A percentile compares a stretch with the other conserved stretches of the same genome.
phyloP scores from a whole-genome alignment of 2,888 invertebrate species.

The Drosophila incognita region DNA sequence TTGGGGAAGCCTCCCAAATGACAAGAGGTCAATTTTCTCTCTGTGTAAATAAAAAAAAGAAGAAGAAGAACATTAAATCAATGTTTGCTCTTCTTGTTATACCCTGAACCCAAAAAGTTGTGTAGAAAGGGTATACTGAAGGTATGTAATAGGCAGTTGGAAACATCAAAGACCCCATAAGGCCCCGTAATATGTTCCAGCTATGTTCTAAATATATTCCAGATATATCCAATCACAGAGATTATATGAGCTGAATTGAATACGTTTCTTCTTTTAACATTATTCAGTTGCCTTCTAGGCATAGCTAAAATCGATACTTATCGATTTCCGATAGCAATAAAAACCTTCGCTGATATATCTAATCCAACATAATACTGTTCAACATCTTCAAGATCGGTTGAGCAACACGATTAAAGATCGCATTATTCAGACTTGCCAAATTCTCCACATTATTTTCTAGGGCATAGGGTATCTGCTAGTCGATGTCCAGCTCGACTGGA shows the following conservation, averaged over 20 bases:
- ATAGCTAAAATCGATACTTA: neutral
- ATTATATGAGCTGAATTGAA: neutral
- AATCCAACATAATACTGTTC: accelerated
- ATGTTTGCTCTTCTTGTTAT: constrained; percentile 27
- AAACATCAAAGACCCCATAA: neutral
- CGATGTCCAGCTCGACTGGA: accelerated
- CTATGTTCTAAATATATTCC: too few species aligned
- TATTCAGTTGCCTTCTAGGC: neutral
- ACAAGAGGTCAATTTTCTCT: constrained; percentile 28
- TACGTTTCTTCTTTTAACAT: neutral
- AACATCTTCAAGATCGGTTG: neutral
- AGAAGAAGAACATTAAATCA: constrained; percentile 14
- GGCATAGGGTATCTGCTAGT: neutral
- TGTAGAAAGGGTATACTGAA: neutral
- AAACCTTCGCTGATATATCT: neutral
- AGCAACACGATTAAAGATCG: neutral
- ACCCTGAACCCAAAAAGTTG: neutral
- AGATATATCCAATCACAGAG: neutral
- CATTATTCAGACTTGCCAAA: accelerated
- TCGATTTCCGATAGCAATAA: neutral
- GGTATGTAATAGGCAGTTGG: neutral
- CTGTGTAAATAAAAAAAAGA: neutral
- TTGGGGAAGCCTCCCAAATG: constrained; percentile 14
- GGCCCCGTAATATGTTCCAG: too few species aligned
- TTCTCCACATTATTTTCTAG: accelerated